phyloP scores from a whole-genome alignment of 2,797 vertebrate species.

The Podarcis siculus region DNA sequence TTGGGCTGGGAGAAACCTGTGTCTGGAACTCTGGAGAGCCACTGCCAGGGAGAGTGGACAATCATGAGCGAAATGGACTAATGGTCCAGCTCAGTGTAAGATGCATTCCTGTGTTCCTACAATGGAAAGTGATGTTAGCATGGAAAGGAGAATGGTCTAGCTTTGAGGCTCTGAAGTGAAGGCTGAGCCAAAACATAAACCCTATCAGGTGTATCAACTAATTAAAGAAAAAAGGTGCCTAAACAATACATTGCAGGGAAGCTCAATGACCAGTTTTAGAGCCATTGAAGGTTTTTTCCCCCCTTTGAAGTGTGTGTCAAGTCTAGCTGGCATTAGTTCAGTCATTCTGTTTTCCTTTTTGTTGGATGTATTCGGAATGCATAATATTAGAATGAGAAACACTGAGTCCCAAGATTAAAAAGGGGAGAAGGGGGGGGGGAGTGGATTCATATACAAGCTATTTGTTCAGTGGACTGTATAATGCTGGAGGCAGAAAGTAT shows the following conservation, averaged over 20 bases:
- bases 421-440: not conserved
- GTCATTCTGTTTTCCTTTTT: constrained; percentile 13
- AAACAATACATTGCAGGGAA: constrained; percentile 13
- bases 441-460: constrained; percentile 37
- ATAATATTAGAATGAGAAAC: constrained; percentile 15
- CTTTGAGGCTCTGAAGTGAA: not conserved
- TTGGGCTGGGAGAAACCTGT: too few relatives aligned
- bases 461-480: constrained; percentile 50
- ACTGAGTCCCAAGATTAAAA: constrained; percentile 39
- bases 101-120: too few relatives aligned
- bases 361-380: not conserved
- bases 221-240: constrained; percentile 5
- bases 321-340: constrained; percentile 39
- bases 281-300: constrained; percentile 44
- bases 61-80: not conserved
- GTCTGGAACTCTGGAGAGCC: too few relatives aligned
- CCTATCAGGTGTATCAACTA: not conserved
- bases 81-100: too few relatives aligned
- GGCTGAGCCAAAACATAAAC: not conserved
- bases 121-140: not conserved
- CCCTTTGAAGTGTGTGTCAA: constrained; percentile 7
- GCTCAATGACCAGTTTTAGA: not conserved
- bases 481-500: constrained; percentile 57
- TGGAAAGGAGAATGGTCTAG: not conserved
- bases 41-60: not conserved